phyloP scores from a whole-genome alignment of 2,113 vertebrate species.

The Nerophis lumbriciformis region DNA sequence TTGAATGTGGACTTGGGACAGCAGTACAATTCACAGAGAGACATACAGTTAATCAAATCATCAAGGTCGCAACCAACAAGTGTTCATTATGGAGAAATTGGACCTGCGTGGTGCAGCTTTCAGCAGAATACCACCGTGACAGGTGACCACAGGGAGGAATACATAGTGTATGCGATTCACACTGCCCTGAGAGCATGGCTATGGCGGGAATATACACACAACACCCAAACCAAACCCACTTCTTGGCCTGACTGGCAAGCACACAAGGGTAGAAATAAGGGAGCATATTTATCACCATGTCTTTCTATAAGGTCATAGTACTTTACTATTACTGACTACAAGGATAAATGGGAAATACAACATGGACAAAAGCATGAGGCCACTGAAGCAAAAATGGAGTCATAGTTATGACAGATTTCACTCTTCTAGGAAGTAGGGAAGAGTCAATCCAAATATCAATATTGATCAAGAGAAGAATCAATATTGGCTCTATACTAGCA shows the following conservation, averaged over 20 bases:
- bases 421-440: no score
- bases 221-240: slow-evolving; percentile 75
- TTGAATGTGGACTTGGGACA: slow-evolving; percentile 29
- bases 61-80: slow-evolving; percentile 60
- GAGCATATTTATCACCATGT: slow-evolving; percentile 68
- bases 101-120: slow-evolving; percentile 61
- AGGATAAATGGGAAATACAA: slow-evolving; percentile 26
- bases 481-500: no score
- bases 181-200: slow-evolving; percentile 35
- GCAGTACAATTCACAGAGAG: slow-evolving; percentile 44
- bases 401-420: no score
- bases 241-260: slow-evolving; percentile 61
- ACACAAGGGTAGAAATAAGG: slow-evolving; percentile 66
- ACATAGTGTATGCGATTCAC: slow-evolving; percentile 60
- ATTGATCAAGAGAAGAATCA: no score
- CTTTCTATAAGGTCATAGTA: slow-evolving; percentile 50
- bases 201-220: slow-evolving; percentile 56
- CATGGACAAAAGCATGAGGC: background rate
- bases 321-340: slow-evolving; percentile 44
- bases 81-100: slow-evolving; percentile 60
- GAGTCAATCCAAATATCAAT: no score
- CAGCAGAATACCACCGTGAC: slow-evolving; percentile 67
- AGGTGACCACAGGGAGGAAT: slow-evolving; percentile 64
- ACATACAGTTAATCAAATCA: slow-evolving; percentile 56
- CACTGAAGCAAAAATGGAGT: no score